Conservation (phyloP, 2,888 invertebrate genomes). For the Caenorhabditis virilis region DNA sequence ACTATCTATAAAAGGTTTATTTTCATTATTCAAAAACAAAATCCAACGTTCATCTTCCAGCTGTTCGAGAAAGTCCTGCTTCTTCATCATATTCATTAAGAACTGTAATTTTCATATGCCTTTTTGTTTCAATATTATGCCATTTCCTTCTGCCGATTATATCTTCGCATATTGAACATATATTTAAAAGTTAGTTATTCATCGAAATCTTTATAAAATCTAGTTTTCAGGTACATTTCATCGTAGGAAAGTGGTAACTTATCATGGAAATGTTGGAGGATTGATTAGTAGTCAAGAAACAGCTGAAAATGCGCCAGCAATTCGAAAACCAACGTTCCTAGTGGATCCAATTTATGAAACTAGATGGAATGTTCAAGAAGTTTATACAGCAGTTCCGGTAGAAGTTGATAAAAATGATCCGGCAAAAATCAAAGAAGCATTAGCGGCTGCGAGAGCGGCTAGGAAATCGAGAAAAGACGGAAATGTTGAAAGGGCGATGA, state of each 20-base stretch:
- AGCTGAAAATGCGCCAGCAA: constrained; percentile 7
- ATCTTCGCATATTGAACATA: constrained; percentile 6
- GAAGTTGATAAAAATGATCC: constrained; percentile 10
- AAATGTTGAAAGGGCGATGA: constrained; percentile 58
- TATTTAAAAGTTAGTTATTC: constrained; percentile 17
- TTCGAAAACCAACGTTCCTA: constrained; percentile 24
- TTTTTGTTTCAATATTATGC: constrained; percentile 29
- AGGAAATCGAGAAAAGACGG: constrained; percentile 50
- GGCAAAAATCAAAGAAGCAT: constrained; percentile 53
- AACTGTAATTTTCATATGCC: constrained; percentile 20
- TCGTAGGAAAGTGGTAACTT: neutral
- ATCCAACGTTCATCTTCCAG: too few species aligned
- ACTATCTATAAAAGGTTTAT: too few species aligned
- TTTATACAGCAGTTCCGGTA: constrained; percentile 21
- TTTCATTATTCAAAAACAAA: too few species aligned
- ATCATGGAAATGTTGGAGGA: constrained; percentile 1
- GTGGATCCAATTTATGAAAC: constrained; percentile 35
- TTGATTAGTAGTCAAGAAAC: neutral
- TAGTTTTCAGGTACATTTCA: too few species aligned
- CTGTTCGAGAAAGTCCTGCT: too few species aligned
- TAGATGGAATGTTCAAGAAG: constrained; percentile 26
- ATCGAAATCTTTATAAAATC: too few species aligned
- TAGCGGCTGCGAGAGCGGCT: constrained; percentile 60
- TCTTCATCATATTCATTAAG: neutral
- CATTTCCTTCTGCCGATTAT: constrained; percentile 18